A percentile compares a stretch with the other conserved stretches of the same genome.
These are phyloP conservation scores for Taurulus bubalis DNA, from an alignment of 2,113 vertebrate genomes.

Conservation along the genomic window DNA sequence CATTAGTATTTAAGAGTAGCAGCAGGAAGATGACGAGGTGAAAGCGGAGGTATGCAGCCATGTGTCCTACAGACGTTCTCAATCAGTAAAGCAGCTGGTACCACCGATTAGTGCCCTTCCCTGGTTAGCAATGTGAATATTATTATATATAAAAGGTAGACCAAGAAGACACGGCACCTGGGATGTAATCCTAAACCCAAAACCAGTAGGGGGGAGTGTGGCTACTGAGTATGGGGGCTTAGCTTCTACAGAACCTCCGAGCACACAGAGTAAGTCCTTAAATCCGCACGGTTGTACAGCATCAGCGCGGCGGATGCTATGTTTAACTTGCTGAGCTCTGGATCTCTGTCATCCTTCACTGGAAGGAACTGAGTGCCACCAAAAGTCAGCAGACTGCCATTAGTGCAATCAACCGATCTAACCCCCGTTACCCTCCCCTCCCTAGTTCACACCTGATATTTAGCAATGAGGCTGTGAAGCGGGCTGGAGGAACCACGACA, in stretches of 20 bases:
- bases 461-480: conserved; percentile 16
- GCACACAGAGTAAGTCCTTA: conserved; percentile 17
- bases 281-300: background rate
- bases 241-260: conserved; percentile 13
- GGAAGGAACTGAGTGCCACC: background rate
- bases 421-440: no score
- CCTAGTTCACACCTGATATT: conserved; percentile 13
- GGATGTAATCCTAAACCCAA: conserved; percentile 20
- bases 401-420: background rate
- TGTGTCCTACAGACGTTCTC: background rate
- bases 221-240: conserved; percentile 19
- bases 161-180: background rate
- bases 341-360: background rate
- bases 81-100: background rate
- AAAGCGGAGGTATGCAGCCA: background rate
- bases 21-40: background rate
- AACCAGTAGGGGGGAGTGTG: conserved; percentile 22
- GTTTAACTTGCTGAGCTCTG: background rate
- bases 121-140: background rate
- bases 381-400: background rate
- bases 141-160: background rate
- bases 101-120: background rate
- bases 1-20: background rate
- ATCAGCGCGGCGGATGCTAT: background rate
- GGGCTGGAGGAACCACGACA: background rate